These are phyloP conservation scores for Physocephala rufipes DNA, from an alignment of 2,888 invertebrate genomes.

Conservation along the genomic window DNA sequence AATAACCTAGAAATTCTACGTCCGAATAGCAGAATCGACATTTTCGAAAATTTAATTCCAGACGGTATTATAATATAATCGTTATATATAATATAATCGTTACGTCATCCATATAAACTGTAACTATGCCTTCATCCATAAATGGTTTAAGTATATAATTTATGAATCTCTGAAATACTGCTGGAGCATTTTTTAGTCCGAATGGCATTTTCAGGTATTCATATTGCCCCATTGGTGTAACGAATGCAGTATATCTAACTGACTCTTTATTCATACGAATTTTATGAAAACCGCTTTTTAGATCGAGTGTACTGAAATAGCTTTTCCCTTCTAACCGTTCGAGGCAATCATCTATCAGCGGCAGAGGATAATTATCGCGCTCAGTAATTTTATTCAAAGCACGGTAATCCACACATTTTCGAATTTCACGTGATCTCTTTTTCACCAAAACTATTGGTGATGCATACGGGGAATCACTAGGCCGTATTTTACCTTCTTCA, in stretches of 20 bases:
- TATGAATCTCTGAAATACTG: constrained; percentile 37
- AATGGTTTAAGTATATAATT: constrained; percentile 37
- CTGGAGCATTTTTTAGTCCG: constrained; percentile 37
- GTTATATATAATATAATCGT: constrained; percentile 40
- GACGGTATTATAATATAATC: constrained; percentile 38
- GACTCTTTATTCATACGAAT: constrained; percentile 20
- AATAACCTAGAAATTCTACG: constrained; percentile 37
- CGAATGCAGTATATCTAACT: constrained; percentile 30
- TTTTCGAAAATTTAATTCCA: constrained; percentile 38
- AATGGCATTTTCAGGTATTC: constrained; percentile 39
- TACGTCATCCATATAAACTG: constrained; percentile 41
- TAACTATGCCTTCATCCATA: constrained; percentile 31
- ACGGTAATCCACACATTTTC: constrained; percentile 42
- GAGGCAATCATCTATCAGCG: constrained; percentile 14
- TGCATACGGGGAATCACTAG: constrained; percentile 39
- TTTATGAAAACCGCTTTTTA: constrained; percentile 31
- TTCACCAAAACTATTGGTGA: constrained; percentile 39
- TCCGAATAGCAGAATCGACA: constrained; percentile 33
- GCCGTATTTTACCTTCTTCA: constrained; percentile 28
- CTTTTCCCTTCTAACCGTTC: constrained; percentile 20
- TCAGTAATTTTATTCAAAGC: constrained; percentile 39
- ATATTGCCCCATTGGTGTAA: constrained; percentile 28
- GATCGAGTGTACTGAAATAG: constrained; percentile 10
- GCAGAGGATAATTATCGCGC: constrained; percentile 17
- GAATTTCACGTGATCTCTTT: constrained; percentile 39